phyloP scores from a whole-genome alignment of 1,140 invertebrate species.

The Drosophila micromelanica region DNA sequence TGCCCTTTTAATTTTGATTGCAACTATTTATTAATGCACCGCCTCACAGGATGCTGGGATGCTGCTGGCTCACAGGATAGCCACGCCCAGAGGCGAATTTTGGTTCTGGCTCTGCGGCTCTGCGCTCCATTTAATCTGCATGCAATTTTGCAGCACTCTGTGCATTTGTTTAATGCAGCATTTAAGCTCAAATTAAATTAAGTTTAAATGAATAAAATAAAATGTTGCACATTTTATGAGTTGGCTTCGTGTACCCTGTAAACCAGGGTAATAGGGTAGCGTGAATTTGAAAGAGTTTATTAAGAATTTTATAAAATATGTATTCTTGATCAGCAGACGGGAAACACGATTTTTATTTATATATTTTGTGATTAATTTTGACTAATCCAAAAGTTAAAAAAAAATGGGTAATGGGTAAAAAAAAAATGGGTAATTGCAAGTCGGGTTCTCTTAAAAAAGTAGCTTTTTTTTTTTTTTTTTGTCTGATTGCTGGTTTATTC shows the following conservation, averaged over 20 bases:
- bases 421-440: not conserved
- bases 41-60: slow-evolving; percentile 22
- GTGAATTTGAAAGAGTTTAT: not conserved
- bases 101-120: too few relatives aligned
- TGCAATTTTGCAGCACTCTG: slow-evolving; percentile 47
- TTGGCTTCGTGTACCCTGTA: not conserved
- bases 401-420: too few relatives aligned
- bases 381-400: too few relatives aligned
- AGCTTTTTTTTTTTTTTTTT: slow-evolving; percentile 6
- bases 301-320: too few relatives aligned
- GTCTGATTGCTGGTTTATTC: slow-evolving; percentile 34
- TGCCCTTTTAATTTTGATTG: slow-evolving; percentile 74
- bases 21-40: slow-evolving; percentile 74
- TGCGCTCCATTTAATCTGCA: slow-evolving; percentile 62
- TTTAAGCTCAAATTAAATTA: slow-evolving; percentile 49
- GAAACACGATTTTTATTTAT: too few relatives aligned
- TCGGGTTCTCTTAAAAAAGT: not conserved
- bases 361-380: too few relatives aligned
- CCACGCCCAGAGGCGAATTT: slow-evolving; percentile 3
- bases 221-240: slow-evolving; percentile 49
- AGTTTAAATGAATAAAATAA: slow-evolving; percentile 51
- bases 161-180: slow-evolving; percentile 38
- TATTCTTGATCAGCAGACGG: not conserved
- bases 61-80: slow-evolving; percentile 13
- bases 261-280: not conserved